Base-by-base conservation (phyloP, 2,113 vertebrate genomes). In the Donacobius atricapilla region DNA sequence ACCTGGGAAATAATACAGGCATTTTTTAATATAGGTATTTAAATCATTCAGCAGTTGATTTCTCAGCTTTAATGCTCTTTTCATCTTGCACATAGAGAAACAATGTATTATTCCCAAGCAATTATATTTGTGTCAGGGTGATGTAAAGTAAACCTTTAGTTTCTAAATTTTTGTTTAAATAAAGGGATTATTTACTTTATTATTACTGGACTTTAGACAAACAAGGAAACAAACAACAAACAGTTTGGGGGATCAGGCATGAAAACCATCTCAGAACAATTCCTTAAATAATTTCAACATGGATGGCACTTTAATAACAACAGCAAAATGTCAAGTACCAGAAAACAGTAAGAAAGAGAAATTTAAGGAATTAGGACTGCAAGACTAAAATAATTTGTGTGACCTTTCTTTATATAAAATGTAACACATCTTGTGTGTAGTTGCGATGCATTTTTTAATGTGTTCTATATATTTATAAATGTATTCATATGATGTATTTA, bases 401-500 rank as follows among this genome's bases (percentile, higher is more conserved):
- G 21, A 37, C 25, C 5, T 42, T 66, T 61, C 27, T 76, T 81
- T 54, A 44, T 19, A 33, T 4, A 21, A 77, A 73, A 76, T 39
- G 15, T 11, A 27, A 11, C 8, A 27, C 1, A 3, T 25, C 7
- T 6, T 54, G 6, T 37, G 9, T 3, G 14, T 19, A 60, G 9
- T 19, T 71, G 1, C 31, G 50, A 47, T 17, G 61, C 3, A 53
- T 9, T 18, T 83, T 80, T 72, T 64, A 23, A 24, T 51, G 10
- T n/a, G 7, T 66, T 70, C 27, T 65, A 33, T 9, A 56, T 37
- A 30, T 42, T 70, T 65, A 42, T 44, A 23, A 66, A 53, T 30
- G 2, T n/a, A 61, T 57, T 70, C 5, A 28, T 22, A 51, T 39
- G 2, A 15, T 66, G 37, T 58, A 23, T 58, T 70, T 57, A 83